Percentiles rank a stretch among this genome's conserved stretches.
phyloP scores from a whole-genome alignment of 2,797 vertebrate species.

The Pyrrhura leucotis region DNA sequence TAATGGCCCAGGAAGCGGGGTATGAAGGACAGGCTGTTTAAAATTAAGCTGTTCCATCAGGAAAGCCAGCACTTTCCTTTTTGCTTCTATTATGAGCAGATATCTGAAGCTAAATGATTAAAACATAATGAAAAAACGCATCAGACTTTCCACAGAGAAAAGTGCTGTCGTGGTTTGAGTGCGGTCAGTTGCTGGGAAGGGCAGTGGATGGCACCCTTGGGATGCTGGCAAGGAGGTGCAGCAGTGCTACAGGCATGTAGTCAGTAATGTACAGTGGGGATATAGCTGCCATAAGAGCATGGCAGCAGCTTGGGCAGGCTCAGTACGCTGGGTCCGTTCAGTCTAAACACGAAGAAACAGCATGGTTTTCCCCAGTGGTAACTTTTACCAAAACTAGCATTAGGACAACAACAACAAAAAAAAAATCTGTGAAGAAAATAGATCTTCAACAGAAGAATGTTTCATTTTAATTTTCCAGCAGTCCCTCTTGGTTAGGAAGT shows the following conservation, averaged over 20 bases:
- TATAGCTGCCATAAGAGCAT: background rate
- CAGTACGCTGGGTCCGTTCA: background rate
- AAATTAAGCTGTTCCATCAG: background rate
- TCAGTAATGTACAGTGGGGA: background rate
- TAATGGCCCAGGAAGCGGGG: background rate
- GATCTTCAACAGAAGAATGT: background rate
- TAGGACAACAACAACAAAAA: background rate
- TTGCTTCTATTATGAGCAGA: constrained; percentile 22
- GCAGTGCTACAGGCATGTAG: rapidly evolving
- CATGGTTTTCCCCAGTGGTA: rapidly evolving
- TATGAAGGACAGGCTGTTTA: constrained; percentile 31
- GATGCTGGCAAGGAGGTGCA: background rate
- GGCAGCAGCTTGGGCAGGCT: background rate
- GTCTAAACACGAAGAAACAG: background rate
- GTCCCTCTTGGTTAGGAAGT: background rate
- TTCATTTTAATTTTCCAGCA: background rate
- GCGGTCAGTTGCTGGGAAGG: background rate
- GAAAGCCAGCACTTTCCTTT: background rate
- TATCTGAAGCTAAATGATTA: background rate
- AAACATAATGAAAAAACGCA: background rate
- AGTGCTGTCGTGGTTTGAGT: background rate
- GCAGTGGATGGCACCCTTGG: background rate
- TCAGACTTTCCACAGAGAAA: background rate
- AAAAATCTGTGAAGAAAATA: background rate
- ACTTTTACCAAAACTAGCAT: background rate